These are phyloP conservation scores for Chromis chromis DNA, from an alignment of 2,797 vertebrate species.

Conservation along the genomic window DNA sequence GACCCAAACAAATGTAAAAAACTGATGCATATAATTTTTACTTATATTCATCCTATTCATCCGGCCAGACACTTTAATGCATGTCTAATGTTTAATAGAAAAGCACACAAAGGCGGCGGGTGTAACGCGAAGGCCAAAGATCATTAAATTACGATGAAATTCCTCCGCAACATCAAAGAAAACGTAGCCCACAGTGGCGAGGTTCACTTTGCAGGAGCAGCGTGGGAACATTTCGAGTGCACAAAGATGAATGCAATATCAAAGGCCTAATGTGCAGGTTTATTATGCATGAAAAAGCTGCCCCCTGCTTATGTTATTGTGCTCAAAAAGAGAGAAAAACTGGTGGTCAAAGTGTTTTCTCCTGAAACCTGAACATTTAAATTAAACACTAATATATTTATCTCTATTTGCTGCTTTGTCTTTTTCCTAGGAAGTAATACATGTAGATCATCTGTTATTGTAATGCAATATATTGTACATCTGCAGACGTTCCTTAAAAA, in stretches of 20 bases:
- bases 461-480: not conserved
- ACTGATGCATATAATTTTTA: too few species aligned
- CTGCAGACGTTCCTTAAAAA: not conserved
- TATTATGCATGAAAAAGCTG: conserved; percentile 47
- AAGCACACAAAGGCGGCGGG: conserved; percentile 11
- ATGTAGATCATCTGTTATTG: not conserved
- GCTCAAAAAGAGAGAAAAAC: conserved; percentile 21
- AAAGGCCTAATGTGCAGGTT: conserved; percentile 40
- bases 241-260: conserved; percentile 39
- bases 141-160: conserved; percentile 47
- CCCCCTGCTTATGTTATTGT: conserved; percentile 26
- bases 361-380: not conserved
- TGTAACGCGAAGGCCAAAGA: conserved; percentile 40
- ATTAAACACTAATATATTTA: conserved; percentile 10
- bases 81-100: conserved; percentile 13
- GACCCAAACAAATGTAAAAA: too few species aligned
- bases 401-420: not conserved
- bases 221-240: conserved; percentile 54
- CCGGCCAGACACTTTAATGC: conserved; percentile 4
- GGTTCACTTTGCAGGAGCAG: conserved; percentile 33
- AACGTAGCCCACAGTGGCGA: conserved; percentile 30
- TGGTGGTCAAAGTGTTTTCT: conserved; percentile 27
- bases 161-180: conserved; percentile 53
- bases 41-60: too few species aligned
- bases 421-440: not conserved